A percentile compares a stretch with the other conserved stretches of the same genome.
Conservation (phyloP, 2,797 vertebrate species). For the Bryconaethiops microstoma region DNA sequence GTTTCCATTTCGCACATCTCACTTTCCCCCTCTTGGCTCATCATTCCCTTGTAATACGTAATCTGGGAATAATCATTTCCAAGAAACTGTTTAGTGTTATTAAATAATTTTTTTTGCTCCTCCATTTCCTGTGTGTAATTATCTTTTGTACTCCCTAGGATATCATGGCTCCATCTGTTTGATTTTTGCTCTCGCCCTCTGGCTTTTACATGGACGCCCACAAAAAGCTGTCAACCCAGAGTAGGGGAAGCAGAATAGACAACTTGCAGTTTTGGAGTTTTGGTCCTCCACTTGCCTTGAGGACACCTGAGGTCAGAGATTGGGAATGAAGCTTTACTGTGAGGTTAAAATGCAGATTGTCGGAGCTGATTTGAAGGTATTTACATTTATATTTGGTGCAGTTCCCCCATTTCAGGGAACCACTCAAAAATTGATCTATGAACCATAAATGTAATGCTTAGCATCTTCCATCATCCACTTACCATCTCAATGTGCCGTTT, state of each 20-base stretch:
- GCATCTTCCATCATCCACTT: background rate
- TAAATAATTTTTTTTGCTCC: conserved; percentile 27
- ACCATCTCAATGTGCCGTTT: background rate
- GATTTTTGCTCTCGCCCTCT: background rate
- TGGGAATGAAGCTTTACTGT: background rate
- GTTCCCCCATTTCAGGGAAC: background rate
- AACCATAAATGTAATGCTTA: background rate
- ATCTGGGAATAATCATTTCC: conserved; percentile 12
- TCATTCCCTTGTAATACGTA: background rate
- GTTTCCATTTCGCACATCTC: background rate
- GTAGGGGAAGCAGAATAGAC: background rate
- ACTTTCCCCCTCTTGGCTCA: background rate
- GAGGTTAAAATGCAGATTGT: background rate
- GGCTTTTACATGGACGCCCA: background rate
- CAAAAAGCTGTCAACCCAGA: no score
- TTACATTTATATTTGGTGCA: background rate
- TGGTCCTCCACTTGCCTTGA: background rate
- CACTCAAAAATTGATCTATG: background rate
- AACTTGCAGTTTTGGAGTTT: background rate
- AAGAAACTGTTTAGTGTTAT: conserved; percentile 14
- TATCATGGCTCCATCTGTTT: background rate
- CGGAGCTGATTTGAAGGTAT: background rate
- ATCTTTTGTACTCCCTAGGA: background rate
- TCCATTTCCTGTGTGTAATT: background rate
- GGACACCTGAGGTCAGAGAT: background rate